These are phyloP conservation scores for Ramazzottius varieornatus DNA, from an alignment of 2,888 invertebrate species.

Conservation along the genomic window DNA sequence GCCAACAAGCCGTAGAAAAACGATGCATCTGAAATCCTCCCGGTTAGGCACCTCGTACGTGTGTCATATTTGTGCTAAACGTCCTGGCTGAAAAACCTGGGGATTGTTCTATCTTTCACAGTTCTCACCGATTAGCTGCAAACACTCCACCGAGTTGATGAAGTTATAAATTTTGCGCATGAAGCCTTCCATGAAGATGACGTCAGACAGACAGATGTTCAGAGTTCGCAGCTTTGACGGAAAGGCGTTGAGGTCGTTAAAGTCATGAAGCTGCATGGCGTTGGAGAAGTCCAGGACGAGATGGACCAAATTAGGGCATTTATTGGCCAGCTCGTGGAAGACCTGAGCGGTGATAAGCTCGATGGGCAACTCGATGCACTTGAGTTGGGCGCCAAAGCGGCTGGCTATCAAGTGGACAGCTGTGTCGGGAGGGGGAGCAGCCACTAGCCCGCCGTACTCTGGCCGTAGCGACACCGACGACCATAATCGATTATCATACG, in stretches of 20 bases:
- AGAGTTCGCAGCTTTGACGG: slow-evolving; percentile 82
- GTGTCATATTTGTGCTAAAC: no score
- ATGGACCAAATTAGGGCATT: slow-evolving; percentile 77
- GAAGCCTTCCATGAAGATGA: slow-evolving; percentile 99
- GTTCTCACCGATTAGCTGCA: slow-evolving; percentile 77
- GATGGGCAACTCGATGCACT: slow-evolving; percentile 74
- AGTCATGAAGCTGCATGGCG: slow-evolving; percentile 96
- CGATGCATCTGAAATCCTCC: slow-evolving; percentile 4
- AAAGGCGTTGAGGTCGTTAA: slow-evolving; percentile 92
- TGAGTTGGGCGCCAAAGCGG: slow-evolving; percentile 57
- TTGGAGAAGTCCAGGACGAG: slow-evolving; percentile 93
- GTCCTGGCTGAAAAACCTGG: no score
- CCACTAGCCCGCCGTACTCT: slow-evolving; percentile 78
- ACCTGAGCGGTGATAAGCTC: slow-evolving; percentile 87
- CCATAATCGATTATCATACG: slow-evolving; percentile 85
- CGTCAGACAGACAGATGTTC: slow-evolving; percentile 88
- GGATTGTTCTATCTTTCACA: no score
- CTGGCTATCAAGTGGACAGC: slow-evolving; percentile 32
- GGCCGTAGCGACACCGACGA: slow-evolving; percentile 79
- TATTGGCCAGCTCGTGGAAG: slow-evolving; percentile 78
- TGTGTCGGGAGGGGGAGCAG: slow-evolving; percentile 27
- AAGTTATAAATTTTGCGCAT: slow-evolving; percentile 99
- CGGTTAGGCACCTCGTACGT: no score
- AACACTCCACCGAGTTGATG: slow-evolving; percentile 81
- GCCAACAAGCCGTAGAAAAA: slow-evolving; percentile 7